Base-by-base conservation (phyloP, 2,113 vertebrate species). In the Zosterops borbonicus region DNA sequence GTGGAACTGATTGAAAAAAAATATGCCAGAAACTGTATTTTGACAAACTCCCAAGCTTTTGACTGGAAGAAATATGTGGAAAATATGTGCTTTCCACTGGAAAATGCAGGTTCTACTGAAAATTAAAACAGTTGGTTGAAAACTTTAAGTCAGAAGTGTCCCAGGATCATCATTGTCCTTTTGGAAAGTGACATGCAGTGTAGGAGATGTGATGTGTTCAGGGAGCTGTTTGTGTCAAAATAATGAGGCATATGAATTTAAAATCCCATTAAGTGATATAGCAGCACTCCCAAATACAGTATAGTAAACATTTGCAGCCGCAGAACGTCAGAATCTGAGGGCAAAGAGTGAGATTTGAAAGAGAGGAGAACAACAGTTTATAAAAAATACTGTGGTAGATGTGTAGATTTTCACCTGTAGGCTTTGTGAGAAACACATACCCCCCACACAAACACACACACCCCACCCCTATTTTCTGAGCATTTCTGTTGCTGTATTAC, bases 161-260 rank as follows among this genome's bases (percentile, higher is more conserved):
- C 20, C 22, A 41, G 17, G 14, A 46, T 87, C 33, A 58, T 47
- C 39, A 10, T 18, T 44, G 50, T 79, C 28, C 9, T 81, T 11
- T 33, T 95, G 42, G 55, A 0, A 0, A 69, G 28, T 1, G 2
- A 62, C 11, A 7, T 12, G 2, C 12, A 9, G 1, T 50, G 28
- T 50, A 17, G 68, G 71, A 89, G 56, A 46, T 42, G 13, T 1
- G 7, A 20, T 0, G 0, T 64, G 19, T 75, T 65, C 52, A 60
- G 21, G 35, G 49, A 90, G 33, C 22, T 35, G 25, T 64, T 79
- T 39, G 29, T 69, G 16, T 88, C 59, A 53, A 64, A 81, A n/a
- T 55, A 50, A 41, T 22, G 19, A 87, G 56, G 19, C 24, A 12
- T 4, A 29, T 67, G 35, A 78, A 53, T 52, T 70, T 55, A 78